phyloP scores from a whole-genome alignment of 2,797 vertebrate genomes.

The Schizothorax lantsangensis region DNA sequence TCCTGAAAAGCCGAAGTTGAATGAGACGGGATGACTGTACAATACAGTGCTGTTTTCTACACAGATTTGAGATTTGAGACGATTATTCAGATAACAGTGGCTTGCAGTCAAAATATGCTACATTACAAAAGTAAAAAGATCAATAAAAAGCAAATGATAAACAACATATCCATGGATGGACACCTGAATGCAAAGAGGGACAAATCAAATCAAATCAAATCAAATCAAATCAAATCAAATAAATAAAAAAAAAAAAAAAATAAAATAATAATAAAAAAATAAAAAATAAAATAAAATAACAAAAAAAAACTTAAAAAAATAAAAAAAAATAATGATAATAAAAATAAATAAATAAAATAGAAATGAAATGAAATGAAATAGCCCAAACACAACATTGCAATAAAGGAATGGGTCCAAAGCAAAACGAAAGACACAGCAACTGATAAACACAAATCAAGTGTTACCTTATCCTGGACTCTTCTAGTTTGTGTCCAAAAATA shows the following conservation, averaged over 20 bases:
- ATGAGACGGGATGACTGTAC: not conserved
- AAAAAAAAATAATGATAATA: too few relatives aligned
- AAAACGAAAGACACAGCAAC: not conserved
- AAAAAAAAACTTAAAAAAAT: too few relatives aligned
- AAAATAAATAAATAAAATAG: too few relatives aligned
- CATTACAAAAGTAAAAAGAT: not conserved
- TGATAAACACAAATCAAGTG: not conserved
- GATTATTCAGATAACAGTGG: not conserved
- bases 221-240: too few relatives aligned
- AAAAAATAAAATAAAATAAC: too few relatives aligned
- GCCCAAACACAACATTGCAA: too few relatives aligned
- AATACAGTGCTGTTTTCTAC: not conserved
- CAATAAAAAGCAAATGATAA: not conserved
- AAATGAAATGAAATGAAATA: too few relatives aligned
- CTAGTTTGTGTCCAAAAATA: not conserved
- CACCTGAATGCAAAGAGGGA: not conserved
- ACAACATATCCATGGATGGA: not conserved
- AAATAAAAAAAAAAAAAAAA: not conserved
- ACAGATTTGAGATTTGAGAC: not conserved
- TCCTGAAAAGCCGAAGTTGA: slow-evolving; percentile 15
- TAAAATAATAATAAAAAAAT: too few relatives aligned
- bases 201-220: not conserved
- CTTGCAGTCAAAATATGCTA: not conserved
- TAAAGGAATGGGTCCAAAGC: not conserved
- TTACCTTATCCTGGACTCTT: not conserved